Conservation (phyloP, 2,797 vertebrate genomes). For the Centropyge bicolor region DNA sequence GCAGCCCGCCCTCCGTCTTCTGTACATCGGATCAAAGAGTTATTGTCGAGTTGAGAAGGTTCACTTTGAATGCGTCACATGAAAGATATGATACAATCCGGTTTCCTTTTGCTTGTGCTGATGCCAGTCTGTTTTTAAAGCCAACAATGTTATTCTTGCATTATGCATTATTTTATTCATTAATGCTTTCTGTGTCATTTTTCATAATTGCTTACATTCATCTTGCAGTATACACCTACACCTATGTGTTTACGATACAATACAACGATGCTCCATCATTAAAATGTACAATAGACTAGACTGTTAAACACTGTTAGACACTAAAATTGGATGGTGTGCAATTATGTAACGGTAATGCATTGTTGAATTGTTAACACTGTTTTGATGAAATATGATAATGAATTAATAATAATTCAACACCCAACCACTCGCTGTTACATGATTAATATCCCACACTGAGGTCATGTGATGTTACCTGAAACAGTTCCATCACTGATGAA, state of each 20-base stretch:
- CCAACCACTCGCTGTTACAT: background rate
- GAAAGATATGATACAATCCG: background rate
- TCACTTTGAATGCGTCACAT: background rate
- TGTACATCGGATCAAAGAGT: background rate
- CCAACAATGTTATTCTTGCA: no score
- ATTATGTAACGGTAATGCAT: no score
- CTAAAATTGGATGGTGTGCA: background rate
- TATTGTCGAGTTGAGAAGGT: background rate
- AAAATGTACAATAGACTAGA: background rate
- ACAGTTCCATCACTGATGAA: background rate
- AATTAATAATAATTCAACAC: background rate
- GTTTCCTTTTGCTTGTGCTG: background rate
- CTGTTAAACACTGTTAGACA: no score
- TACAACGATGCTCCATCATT: background rate
- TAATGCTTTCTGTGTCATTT: background rate
- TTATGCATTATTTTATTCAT: no score
- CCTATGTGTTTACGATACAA: no score
- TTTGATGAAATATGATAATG: background rate
- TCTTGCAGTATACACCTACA: background rate
- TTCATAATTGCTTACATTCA: background rate
- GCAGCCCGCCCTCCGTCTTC: background rate
- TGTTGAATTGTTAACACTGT: no score
- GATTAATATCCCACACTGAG: background rate
- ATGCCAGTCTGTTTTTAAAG: no score
- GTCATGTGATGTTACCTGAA: background rate